These are phyloP conservation scores for Hypomecis atomaria DNA, from an alignment of 2,888 invertebrate species.

Conservation along the genomic window DNA sequence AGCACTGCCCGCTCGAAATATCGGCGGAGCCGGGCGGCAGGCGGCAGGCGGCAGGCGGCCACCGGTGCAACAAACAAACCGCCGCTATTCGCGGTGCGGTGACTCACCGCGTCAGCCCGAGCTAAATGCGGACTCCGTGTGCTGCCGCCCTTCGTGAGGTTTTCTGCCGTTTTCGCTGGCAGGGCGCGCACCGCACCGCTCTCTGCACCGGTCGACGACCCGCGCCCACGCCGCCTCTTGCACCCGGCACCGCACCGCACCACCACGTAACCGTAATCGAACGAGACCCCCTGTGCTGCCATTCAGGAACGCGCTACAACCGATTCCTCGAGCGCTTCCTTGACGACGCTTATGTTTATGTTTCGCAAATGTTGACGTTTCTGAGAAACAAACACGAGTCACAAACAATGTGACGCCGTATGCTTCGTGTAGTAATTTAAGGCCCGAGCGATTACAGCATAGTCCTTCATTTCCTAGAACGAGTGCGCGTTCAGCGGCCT, in stretches of 20 bases:
- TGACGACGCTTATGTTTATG: constrained; percentile 3
- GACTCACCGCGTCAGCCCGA: constrained; percentile 81
- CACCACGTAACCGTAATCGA: constrained; percentile 31
- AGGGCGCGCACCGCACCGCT: constrained; percentile 60
- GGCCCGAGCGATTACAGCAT: constrained; percentile 63
- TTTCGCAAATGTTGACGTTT: constrained; percentile 13
- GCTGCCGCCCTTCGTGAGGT: constrained; percentile 83
- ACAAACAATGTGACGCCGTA: constrained; percentile 8
- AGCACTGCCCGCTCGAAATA: constrained; percentile 79
- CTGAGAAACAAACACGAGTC: constrained; percentile 8
- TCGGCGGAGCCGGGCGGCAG: constrained; percentile 74
- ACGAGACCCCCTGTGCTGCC: constrained; percentile 7
- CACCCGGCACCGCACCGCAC: constrained; percentile 65
- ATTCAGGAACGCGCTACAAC: constrained; percentile 10
- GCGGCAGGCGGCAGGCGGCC: constrained; percentile 56
- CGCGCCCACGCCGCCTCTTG: constrained; percentile 73
- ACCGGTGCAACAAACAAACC: constrained; percentile 81
- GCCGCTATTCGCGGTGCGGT: constrained; percentile 80
- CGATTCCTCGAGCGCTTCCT: neutral
- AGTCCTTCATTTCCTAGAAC: constrained; percentile 61
- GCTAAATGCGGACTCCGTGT: constrained; percentile 83
- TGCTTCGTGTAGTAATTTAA: constrained; percentile 37
- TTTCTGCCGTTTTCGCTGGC: constrained; percentile 78
- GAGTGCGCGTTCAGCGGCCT: constrained; percentile 52
- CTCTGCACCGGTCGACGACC: constrained; percentile 79